Percentiles rank a stretch among this genome's conserved stretches.
Evolutionary conservation across 2,797 vertebrate genomes (phyloP).

Genomic region (Ispidina picta): DNA sequence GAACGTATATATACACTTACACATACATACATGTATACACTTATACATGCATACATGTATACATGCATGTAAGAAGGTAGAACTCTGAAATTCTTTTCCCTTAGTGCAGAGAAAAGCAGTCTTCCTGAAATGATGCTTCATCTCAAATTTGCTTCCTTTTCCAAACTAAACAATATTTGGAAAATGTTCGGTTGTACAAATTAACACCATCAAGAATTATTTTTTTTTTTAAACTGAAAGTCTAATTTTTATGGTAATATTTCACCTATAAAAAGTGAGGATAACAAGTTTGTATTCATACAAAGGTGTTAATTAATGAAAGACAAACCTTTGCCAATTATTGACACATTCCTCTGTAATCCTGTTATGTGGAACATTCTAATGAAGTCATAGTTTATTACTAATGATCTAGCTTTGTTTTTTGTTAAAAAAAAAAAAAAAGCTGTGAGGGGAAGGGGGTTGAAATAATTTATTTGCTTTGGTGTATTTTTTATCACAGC

Average conservation of each 20-base stretch:
- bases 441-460: slow-evolving; percentile 45
- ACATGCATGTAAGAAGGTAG: background rate
- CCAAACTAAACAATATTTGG: slow-evolving; percentile 32
- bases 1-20: background rate
- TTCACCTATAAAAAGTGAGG: slow-evolving; percentile 82
- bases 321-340: slow-evolving; percentile 85
- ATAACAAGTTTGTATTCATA: slow-evolving; percentile 84
- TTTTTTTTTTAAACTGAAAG: slow-evolving; percentile 34
- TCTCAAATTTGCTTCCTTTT: slow-evolving; percentile 17
- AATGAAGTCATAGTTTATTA: slow-evolving; percentile 82
- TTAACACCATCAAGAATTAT: slow-evolving; percentile 56
- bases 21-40: background rate
- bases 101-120: background rate
- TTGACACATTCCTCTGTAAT: slow-evolving; percentile 80
- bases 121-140: background rate
- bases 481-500: slow-evolving; percentile 83
- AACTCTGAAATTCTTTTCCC: background rate
- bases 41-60: background rate
- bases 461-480: slow-evolving; percentile 89
- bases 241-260: slow-evolving; percentile 82
- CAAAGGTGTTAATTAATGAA: slow-evolving; percentile 93
- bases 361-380: slow-evolving; percentile 84
- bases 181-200: slow-evolving; percentile 59
- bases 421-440: slow-evolving; percentile 32
- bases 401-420: slow-evolving; percentile 75